Base-by-base conservation (phyloP, 2,888 invertebrate genomes). In the Margaritifera margaritifera region DNA sequence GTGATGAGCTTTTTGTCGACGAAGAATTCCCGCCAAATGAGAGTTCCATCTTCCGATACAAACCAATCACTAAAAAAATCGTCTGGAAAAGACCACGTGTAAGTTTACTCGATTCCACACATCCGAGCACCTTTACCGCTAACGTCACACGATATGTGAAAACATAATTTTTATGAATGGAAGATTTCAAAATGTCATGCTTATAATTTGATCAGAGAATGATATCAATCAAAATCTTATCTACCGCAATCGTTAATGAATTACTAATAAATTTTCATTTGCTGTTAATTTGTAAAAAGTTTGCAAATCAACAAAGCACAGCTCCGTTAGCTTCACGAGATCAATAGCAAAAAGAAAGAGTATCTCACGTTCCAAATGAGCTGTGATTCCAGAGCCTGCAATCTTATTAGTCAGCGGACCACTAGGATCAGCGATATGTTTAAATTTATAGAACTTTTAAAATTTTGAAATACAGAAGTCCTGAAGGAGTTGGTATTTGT, bases 21-120 rank as follows among this genome's bases (percentile, higher is more conserved):
- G 64, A 69, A n/a, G 74, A 70, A 11, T 82, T 80, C 56, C 79
- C 77, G 18, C 67, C 82, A 15, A 66, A 70, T 52, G 61, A 73
- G 52, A 62, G 64, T 8, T 80, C 80, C 4, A 75, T 82, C 53
- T 80, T 74, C 62, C 72, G 71, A 57, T 76, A 76, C 60, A 80
- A 80, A 63, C 68, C 62, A 25, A 67, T 78, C 19, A 58, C 71
- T 11, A 80, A 82, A 69, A 57, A 69, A 11, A 74, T 82, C 15
- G 68, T 74, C 4, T 82, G 82, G 82, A 82, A 80, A 67, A 58
- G 82, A 62, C 82, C 82, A 0, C 63, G 62, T 69, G 82, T 82
- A 75, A 69, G 68, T 71, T 15, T 24, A n/a, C 20, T 25, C 22
- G 22, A n/a, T 20, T 25, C 3, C 15, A 19, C 11, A 24, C 22